Evolutionary conservation across 2,888 invertebrate species (phyloP).

Genomic region (Troides helena): DNA sequence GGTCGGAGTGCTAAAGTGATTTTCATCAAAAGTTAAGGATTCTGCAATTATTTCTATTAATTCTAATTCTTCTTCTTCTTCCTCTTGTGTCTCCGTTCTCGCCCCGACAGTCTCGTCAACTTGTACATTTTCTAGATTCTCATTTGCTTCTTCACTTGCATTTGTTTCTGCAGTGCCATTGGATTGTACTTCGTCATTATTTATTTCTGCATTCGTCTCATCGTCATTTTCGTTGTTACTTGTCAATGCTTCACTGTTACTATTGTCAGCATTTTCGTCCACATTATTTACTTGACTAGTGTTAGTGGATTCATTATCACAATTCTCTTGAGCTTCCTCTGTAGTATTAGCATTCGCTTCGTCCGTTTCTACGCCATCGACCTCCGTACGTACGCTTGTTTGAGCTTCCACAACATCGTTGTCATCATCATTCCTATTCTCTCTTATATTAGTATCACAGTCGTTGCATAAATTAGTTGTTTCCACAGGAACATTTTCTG

Average conservation of each 20-base stretch:
- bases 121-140: constrained; percentile 27
- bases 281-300: constrained; percentile 51
- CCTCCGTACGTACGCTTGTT: constrained; percentile 26
- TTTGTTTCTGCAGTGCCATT: constrained; percentile 21
- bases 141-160: constrained; percentile 15
- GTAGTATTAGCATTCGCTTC: constrained; percentile 23
- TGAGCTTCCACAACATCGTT: constrained; percentile 75
- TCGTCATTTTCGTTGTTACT: constrained; percentile 13
- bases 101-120: constrained; percentile 27
- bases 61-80: constrained; percentile 35
- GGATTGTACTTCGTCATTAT: constrained; percentile 13
- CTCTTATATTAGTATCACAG: constrained; percentile 77
- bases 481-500: constrained; percentile 33
- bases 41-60: constrained; percentile 40
- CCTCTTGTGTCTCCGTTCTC: constrained; percentile 31
- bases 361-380: constrained; percentile 35
- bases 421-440: constrained; percentile 60
- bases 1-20: constrained; percentile 75
- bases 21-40: constrained; percentile 71
- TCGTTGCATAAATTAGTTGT: constrained; percentile 66
- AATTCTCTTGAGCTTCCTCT: constrained; percentile 46
- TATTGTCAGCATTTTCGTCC: constrained; percentile 8
- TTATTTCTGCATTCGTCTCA: constrained; percentile 3
- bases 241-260: constrained; percentile 8
- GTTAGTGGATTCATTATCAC: constrained; percentile 45